Conservation (phyloP, 2,888 invertebrate species). For the Tribolium freemani region DNA sequence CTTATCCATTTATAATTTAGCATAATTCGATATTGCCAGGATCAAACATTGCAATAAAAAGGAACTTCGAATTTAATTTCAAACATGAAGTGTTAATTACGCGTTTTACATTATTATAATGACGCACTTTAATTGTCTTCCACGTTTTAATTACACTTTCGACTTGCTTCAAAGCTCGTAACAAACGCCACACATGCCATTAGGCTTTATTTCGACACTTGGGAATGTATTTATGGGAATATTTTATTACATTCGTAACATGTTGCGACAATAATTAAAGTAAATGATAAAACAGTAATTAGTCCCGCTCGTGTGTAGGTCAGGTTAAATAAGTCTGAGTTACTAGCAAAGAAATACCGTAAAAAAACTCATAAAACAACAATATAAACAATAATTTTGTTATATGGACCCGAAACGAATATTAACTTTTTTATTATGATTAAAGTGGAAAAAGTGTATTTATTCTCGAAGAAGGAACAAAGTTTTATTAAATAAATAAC, state of each 20-base stretch:
- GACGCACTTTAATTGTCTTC: not conserved
- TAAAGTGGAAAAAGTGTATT: not conserved
- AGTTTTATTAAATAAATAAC: too few species aligned
- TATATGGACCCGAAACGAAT: not conserved
- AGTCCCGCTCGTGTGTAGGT: not conserved
- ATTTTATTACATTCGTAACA: not conserved
- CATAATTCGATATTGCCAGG: too few species aligned
- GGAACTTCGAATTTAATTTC: not conserved
- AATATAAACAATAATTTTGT: not conserved
- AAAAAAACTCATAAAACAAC: not conserved
- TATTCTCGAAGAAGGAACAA: too few species aligned
- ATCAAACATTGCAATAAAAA: not conserved
- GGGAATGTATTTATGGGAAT: not conserved
- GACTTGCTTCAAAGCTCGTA: not conserved
- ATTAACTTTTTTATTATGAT: not conserved
- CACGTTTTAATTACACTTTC: not conserved
- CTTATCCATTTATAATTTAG: not conserved
- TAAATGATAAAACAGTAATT: not conserved
- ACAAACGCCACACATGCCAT: not conserved
- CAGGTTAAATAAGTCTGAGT: not conserved
- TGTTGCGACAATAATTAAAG: not conserved
- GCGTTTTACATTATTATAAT: slow-evolving; percentile 8
- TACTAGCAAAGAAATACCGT: not conserved
- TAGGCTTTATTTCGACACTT: not conserved
- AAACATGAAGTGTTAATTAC: slow-evolving; percentile 7